Evolutionary conservation across 2,797 vertebrate species (phyloP).

Genomic region (Eptatretus atami): DNA sequence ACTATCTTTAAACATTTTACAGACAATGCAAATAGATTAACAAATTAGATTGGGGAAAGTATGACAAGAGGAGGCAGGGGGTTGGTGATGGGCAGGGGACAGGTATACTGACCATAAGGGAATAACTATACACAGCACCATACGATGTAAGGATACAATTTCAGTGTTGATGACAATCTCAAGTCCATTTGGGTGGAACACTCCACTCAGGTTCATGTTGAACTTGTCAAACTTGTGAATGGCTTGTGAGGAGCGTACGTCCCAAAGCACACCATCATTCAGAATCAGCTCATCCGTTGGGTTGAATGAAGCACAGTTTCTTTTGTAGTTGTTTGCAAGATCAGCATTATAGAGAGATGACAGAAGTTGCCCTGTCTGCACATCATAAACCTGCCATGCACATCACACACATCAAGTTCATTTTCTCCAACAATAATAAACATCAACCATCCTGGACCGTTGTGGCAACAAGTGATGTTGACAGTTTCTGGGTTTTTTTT

Average conservation of each 20-base stretch:
- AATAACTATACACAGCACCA: too few relatives aligned
- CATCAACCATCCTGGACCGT: neutral
- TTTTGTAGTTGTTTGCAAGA: conserved; percentile 97
- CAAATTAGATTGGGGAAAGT: too few relatives aligned
- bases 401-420: conserved; percentile 17
- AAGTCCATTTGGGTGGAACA: conserved; percentile 79
- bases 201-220: conserved; percentile 99
- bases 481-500: too few relatives aligned
- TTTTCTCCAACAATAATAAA: conserved; percentile 1
- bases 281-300: conserved; percentile 89
- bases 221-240: conserved; percentile 99
- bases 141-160: conserved; percentile 48
- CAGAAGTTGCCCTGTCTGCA: conserved; percentile 83
- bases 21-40: too few relatives aligned
- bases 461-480: too few relatives aligned
- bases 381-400: conserved; percentile 71
- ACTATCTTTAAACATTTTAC: too few relatives aligned
- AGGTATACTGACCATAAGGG: too few relatives aligned
- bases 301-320: conserved; percentile 94
- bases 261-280: conserved; percentile 94
- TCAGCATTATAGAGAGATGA: conserved; percentile 91
- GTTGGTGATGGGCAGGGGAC: too few relatives aligned
- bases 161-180: conserved; percentile 96
- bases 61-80: too few relatives aligned
- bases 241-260: conserved; percentile 71